Conservation (phyloP, 1,140 invertebrate genomes). For the Hyles vespertilio region DNA sequence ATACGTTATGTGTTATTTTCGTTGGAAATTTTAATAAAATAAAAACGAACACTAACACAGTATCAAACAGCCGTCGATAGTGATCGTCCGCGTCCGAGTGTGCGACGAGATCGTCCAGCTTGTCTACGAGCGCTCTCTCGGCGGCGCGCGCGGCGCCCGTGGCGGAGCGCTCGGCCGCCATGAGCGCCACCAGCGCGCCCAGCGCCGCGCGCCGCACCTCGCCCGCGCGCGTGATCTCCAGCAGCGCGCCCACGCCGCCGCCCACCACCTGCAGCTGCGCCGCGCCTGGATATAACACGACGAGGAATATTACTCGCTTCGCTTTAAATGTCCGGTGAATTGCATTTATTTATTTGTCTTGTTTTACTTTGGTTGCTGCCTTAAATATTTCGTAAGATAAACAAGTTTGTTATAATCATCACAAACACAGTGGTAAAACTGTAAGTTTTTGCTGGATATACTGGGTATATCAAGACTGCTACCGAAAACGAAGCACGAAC, state of each 20-base stretch:
- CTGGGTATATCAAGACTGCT: too few species aligned
- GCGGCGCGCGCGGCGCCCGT: slow-evolving; percentile 91
- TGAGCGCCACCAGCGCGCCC: slow-evolving; percentile 97
- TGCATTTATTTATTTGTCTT: too few species aligned
- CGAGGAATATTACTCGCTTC: too few species aligned
- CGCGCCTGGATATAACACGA: slow-evolving; percentile 31
- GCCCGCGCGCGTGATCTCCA: slow-evolving; percentile 95
- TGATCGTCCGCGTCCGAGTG: slow-evolving; percentile 95
- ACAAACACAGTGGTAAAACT: too few species aligned
- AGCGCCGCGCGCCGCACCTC: slow-evolving; percentile 94
- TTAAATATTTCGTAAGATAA: too few species aligned
- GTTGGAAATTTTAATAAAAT: too few species aligned
- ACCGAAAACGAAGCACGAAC: too few species aligned
- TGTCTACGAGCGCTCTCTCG: slow-evolving; percentile 95
- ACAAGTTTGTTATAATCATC: too few species aligned
- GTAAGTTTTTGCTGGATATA: too few species aligned
- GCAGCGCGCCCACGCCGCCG: slow-evolving; percentile 93
- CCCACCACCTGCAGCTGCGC: slow-evolving; percentile 91
- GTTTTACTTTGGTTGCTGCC: too few species aligned
- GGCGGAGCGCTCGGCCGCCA: slow-evolving; percentile 92
- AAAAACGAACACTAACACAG: slow-evolving; percentile 98
- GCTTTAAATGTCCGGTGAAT: too few species aligned
- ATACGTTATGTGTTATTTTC: too few species aligned
- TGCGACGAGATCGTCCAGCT: slow-evolving; percentile 95
- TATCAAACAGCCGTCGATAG: slow-evolving; percentile 93